Percentiles rank a stretch among this genome's conserved stretches.
Evolutionary conservation across 2,888 invertebrate genomes (phyloP).

Genomic region (Eristalis tenax): DNA sequence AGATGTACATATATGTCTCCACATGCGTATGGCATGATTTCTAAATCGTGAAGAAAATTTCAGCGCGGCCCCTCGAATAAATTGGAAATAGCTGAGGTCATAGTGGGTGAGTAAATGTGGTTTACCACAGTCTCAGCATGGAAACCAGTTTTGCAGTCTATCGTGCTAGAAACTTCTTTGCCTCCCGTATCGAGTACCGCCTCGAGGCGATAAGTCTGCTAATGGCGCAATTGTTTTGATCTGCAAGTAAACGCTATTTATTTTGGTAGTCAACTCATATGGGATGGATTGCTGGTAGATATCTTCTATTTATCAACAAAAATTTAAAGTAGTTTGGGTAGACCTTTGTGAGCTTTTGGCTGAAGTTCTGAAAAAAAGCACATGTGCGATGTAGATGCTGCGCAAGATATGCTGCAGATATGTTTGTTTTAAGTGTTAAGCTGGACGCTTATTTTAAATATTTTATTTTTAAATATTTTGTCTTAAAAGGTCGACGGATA

Average conservation of each 20-base stretch:
- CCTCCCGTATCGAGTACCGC: background rate
- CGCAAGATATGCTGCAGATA: background rate
- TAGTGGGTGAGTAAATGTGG: background rate
- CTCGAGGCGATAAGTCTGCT: background rate
- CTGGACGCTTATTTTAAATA: background rate
- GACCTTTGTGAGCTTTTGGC: conserved; percentile 13
- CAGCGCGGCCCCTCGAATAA: background rate
- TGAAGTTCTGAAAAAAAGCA: conserved; percentile 5
- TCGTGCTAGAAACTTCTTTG: conserved; percentile 18
- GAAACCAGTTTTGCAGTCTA: conserved; percentile 15
- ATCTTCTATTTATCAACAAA: conserved; percentile 32
- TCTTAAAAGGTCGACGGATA: too few relatives aligned
- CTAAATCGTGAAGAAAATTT: background rate
- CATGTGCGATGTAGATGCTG: background rate
- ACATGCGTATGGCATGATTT: background rate
- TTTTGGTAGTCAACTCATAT: conserved; percentile 32
- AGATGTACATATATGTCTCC: too few relatives aligned
- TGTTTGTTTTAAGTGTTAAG: conserved; percentile 12
- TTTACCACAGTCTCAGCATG: background rate
- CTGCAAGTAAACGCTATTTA: conserved; percentile 11
- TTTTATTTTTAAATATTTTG: background rate
- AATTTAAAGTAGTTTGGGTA: conserved; percentile 1
- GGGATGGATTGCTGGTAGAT: conserved; percentile 18
- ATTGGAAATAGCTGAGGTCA: background rate
- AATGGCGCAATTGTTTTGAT: conserved; percentile 18